Evolutionary conservation across 2,888 invertebrate species (phyloP), one percentile per base, ranked within the genome.

Genomic region (Eristalis tenax): DNA sequence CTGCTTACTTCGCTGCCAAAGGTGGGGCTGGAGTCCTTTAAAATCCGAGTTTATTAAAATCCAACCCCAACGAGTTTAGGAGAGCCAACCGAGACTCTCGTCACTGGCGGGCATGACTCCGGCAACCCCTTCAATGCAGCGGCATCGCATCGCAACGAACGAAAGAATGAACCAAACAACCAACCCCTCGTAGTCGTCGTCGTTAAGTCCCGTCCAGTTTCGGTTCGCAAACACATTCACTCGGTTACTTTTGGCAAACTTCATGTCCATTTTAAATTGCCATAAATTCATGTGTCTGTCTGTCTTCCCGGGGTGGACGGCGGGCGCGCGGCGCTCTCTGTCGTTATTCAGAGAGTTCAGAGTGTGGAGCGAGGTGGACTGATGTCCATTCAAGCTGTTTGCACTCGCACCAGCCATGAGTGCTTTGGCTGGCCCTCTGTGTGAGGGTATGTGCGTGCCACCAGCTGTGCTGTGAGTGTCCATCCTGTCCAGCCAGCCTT

Each of bases 241-340:
- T 79, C 79, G 75, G 87, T 87, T 87, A 83, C 80, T 83, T 87
- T 87, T 83, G 87, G 87, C 87, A 87, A 80, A 83, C 83, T 87
- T 87, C 87, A 83, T 83, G 87, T 87, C 79, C 79, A 87, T 83
- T 87, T 87, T 87, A 87, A 87, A 87, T 87, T 83, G 79, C 87
- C 87, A 87, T 87, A 87, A 87, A 88, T 88, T 88, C 80, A 88
- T 88, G 80, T 88, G 88, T 88, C 88, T 84, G 88, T 88, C 88
- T 88, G 84, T 77, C 80, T 69, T 80, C 65, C 70, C 50, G 64
- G 38, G 69, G 35, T 50, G 56, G 40, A 38, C 6, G 50, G 57
- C 8, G 32, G 32, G 26, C 18, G 43, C 64, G 82, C 43, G 1
- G 1, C 32, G 32, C 32, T 32, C 32, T 8, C 32, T 32, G 32